phyloP scores from a whole-genome alignment of 2,888 invertebrate genomes.

The Amitus sp. region DNA sequence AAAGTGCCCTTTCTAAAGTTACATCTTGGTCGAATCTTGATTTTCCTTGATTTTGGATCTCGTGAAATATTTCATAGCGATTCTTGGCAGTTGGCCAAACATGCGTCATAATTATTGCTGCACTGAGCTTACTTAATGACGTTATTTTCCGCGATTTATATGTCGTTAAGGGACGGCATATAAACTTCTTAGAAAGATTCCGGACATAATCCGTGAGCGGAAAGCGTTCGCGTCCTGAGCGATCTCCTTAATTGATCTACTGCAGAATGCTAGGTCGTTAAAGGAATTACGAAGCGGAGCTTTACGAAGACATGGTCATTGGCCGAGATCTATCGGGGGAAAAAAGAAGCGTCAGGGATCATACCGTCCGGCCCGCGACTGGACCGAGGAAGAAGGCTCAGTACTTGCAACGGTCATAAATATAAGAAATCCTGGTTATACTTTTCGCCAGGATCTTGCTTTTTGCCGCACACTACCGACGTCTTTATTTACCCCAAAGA shows the following conservation, averaged over 20 bases:
- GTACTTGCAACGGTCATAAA: conserved; percentile 59
- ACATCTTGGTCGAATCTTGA: too few relatives aligned
- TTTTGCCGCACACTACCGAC: conserved; percentile 37
- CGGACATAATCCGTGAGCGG: conserved; percentile 38
- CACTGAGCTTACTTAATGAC: conserved; percentile 18
- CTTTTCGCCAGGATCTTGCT: conserved; percentile 56
- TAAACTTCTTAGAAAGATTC: conserved; percentile 41
- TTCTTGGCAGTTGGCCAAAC: not conserved
- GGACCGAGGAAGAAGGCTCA: conserved; percentile 6
- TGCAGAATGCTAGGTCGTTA: conserved; percentile 56
- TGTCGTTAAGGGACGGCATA: conserved; percentile 30
- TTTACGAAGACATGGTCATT: conserved; percentile 45
- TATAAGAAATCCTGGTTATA: conserved; percentile 65
- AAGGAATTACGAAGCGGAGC: conserved; percentile 30
- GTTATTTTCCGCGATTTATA: conserved; percentile 39
- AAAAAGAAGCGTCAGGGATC: conserved; percentile 52
- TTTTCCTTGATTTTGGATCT: too few relatives aligned
- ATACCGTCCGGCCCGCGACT: conserved; percentile 47
- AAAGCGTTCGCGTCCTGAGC: conserved; percentile 34
- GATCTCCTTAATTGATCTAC: conserved; percentile 62
- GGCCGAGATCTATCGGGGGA: conserved; percentile 54
- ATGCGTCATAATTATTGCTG: conserved; percentile 25
- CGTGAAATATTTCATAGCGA: too few relatives aligned
- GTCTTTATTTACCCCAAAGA: too few relatives aligned
- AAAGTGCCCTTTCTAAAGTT: too few relatives aligned